These are phyloP conservation scores for Lagria hirta DNA, from an alignment of 2,888 invertebrate species.

Conservation along the genomic window DNA sequence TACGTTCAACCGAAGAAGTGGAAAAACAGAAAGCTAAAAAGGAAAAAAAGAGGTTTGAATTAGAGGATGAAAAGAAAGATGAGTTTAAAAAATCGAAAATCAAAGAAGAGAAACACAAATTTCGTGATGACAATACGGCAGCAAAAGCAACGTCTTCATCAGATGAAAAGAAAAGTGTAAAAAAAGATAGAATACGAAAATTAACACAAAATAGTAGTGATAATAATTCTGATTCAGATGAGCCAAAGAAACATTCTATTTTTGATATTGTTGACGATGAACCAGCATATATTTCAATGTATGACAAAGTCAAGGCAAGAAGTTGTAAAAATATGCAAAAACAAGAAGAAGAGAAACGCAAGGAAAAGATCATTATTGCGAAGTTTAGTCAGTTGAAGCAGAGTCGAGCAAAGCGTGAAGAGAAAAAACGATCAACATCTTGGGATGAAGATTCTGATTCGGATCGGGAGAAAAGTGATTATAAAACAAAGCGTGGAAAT, in stretches of 20 bases:
- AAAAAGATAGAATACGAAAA: constrained; percentile 50
- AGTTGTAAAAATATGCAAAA: constrained; percentile 93
- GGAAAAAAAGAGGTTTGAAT: constrained; percentile 32
- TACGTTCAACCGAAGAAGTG: constrained; percentile 60
- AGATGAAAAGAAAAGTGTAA: constrained; percentile 38
- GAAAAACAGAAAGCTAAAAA: constrained; percentile 54
- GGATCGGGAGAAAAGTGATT: constrained; percentile 48
- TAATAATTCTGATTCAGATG: constrained; percentile 72
- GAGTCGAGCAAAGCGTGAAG: constrained; percentile 82
- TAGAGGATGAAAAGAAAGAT: constrained; percentile 41
- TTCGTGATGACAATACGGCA: constrained; percentile 14
- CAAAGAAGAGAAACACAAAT: constrained; percentile 24
- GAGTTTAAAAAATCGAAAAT: constrained; percentile 33
- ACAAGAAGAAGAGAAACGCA: constrained; percentile 84
- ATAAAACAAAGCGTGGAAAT: constrained; percentile 40
- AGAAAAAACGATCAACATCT: constrained; percentile 85
- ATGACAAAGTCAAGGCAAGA: constrained; percentile 93
- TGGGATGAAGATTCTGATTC: constrained; percentile 81
- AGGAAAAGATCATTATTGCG: constrained; percentile 84
- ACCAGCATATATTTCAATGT: constrained; percentile 94
- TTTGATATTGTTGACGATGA: constrained; percentile 88
- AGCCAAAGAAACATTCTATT: constrained; percentile 86
- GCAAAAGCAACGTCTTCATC: constrained; percentile 33
- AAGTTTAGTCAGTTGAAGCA: constrained; percentile 88
- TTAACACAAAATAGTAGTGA: constrained; percentile 61